Evolutionary conservation across 2,113 vertebrate genomes (phyloP).

Genomic region (Zosterops borbonicus): DNA sequence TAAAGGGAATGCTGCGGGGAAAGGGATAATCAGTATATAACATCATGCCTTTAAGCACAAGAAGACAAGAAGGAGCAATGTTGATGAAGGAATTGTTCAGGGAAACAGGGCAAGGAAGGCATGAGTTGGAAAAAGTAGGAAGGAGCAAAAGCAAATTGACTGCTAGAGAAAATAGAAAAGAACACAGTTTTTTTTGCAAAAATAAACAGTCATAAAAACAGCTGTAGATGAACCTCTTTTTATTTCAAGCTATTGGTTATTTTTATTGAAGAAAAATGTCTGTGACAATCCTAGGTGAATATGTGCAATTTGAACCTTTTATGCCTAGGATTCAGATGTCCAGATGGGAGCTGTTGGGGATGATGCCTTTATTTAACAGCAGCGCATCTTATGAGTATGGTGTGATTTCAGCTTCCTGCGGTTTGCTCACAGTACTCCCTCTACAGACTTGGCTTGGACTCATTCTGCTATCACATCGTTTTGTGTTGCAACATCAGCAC

Average conservation of each 20-base stretch:
- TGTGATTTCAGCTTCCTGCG: conserved; percentile 17
- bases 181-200: not conserved
- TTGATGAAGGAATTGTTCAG: not conserved
- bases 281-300: not conserved
- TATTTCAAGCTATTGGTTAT: not conserved
- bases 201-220: not conserved
- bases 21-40: not conserved
- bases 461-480: conserved; percentile 6
- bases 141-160: not conserved
- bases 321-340: not conserved
- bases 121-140: not conserved
- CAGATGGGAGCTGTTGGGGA: not conserved
- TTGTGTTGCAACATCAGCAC: conserved; percentile 49
- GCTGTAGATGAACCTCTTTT: not conserved
- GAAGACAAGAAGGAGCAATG: not conserved
- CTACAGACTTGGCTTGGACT: not conserved
- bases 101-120: not conserved
- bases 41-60: not conserved
- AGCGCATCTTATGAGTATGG: not conserved
- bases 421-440: conserved; percentile 4
- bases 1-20: not conserved
- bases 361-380: conserved; percentile 18
- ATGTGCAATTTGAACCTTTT: not conserved
- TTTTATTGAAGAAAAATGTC: not conserved
- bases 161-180: not conserved